A percentile compares a stretch with the other conserved stretches of the same genome.
These are phyloP conservation scores for Montipora efflorescens DNA, from an alignment of 64 coral and sea anemone species.

Conservation along the genomic window DNA sequence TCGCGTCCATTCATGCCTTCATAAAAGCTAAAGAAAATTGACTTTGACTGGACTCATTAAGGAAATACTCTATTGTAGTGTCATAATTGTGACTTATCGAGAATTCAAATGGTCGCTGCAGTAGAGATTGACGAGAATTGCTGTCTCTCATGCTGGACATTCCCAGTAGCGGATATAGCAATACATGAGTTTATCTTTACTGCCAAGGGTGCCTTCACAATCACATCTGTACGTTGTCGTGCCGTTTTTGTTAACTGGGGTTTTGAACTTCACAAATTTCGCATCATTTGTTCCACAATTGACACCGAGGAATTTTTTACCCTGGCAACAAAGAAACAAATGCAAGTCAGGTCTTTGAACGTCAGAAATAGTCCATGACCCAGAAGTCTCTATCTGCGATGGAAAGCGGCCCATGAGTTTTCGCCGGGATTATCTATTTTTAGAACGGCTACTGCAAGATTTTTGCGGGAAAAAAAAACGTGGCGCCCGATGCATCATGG, in stretches of 20 bases:
- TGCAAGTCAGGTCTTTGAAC: too few relatives aligned
- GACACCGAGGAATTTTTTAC: slow-evolving; percentile 5
- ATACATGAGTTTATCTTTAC: not conserved
- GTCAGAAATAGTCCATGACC: not conserved
- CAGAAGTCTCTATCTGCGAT: not conserved
- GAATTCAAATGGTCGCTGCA: not conserved
- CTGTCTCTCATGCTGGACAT: not conserved
- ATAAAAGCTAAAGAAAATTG: too few relatives aligned
- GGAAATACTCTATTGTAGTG: too few relatives aligned
- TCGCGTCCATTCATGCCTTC: too few relatives aligned
- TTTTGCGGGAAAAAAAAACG: too few relatives aligned
- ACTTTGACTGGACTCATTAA: too few relatives aligned
- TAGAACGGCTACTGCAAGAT: too few relatives aligned
- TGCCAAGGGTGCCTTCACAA: not conserved
- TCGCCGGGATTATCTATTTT: too few relatives aligned
- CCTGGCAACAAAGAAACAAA: slow-evolving; percentile 1
- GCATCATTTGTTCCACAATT: slow-evolving; percentile 27
- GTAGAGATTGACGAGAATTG: not conserved
- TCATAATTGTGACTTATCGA: too few relatives aligned
- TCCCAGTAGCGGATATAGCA: slow-evolving; percentile 15
- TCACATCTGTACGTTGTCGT: not conserved
- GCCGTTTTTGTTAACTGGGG: not conserved
- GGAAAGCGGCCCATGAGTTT: too few relatives aligned
- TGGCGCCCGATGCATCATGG: too few relatives aligned
- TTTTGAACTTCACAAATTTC: not conserved